Conservation (phyloP, 1,140 invertebrate genomes). For the Manduca sexta region DNA sequence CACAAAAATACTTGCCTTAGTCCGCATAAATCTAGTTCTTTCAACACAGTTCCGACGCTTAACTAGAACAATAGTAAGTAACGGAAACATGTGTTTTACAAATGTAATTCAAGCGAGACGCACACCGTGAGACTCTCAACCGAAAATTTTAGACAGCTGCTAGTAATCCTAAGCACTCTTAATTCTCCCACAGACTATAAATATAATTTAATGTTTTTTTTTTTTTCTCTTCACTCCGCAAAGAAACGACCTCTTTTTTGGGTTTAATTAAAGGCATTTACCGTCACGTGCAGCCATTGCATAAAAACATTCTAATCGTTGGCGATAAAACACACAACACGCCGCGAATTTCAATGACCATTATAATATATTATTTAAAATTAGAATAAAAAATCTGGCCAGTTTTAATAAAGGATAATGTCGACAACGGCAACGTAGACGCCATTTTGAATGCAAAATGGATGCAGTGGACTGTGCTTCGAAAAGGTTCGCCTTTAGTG, state of each 20-base stretch:
- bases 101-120: constrained; percentile 9
- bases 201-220: constrained; percentile 5
- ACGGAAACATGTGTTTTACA: constrained; percentile 16
- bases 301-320: constrained; percentile 15
- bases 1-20: too few relatives aligned
- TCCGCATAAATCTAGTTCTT: too few relatives aligned
- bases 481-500: constrained; percentile 11
- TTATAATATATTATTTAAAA: constrained; percentile 24
- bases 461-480: constrained; percentile 25
- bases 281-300: constrained; percentile 17
- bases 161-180: constrained; percentile 1
- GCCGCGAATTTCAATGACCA: constrained; percentile 30
- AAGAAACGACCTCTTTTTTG: constrained; percentile 1
- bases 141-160: neutral
- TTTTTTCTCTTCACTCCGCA: neutral
- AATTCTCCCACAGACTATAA: constrained; percentile 3
- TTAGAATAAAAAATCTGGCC: constrained; percentile 26
- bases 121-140: neutral
- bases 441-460: constrained; percentile 33
- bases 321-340: constrained; percentile 29
- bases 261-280: constrained; percentile 13
- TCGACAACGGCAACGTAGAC: constrained; percentile 11
- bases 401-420: constrained; percentile 29
- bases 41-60: too few relatives aligned
- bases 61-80: neutral